phyloP scores from a whole-genome alignment of 2,888 invertebrate species.

The Hartigia nigra region DNA sequence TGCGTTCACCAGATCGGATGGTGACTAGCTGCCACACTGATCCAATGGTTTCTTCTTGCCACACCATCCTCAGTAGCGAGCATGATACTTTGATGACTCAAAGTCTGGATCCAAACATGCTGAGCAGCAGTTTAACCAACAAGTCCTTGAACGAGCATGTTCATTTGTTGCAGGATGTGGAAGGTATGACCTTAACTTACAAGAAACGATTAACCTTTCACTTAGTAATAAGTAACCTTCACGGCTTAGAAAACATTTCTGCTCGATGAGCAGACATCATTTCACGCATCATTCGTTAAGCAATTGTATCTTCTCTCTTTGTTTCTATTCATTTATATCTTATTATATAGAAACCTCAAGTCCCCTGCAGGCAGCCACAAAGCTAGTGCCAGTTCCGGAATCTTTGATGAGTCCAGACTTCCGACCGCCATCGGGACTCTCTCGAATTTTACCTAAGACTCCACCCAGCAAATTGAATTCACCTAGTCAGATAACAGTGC shows the following conservation, averaged over 20 bases:
- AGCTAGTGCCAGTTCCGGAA: slow-evolving; percentile 89
- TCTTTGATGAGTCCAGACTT: slow-evolving; percentile 88
- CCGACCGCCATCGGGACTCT: slow-evolving; percentile 62
- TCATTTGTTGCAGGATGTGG: slow-evolving; percentile 45
- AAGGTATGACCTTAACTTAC: slow-evolving; percentile 41
- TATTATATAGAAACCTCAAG: slow-evolving; percentile 64
- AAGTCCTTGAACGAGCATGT: slow-evolving; percentile 40
- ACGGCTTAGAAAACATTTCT: not conserved
- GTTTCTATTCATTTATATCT: not conserved
- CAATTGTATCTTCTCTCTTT: not conserved
- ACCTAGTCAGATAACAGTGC: slow-evolving; percentile 55
- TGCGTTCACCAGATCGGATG: slow-evolving; percentile 79
- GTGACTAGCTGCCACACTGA: slow-evolving; percentile 76
- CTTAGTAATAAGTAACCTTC: too few species aligned
- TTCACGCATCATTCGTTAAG: not conserved
- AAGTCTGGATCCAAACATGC: slow-evolving; percentile 72
- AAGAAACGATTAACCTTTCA: not conserved
- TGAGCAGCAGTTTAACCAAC: slow-evolving; percentile 64
- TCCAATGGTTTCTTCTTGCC: slow-evolving; percentile 55
- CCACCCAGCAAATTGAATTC: slow-evolving; percentile 55
- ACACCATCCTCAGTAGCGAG: slow-evolving; percentile 44
- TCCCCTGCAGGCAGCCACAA: slow-evolving; percentile 83
- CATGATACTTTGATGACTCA: slow-evolving; percentile 70
- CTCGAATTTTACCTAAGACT: slow-evolving; percentile 52
- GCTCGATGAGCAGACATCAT: not conserved